These are phyloP conservation scores for Darevskia mixta DNA, from an alignment of 2,797 vertebrate species.

Conservation along the genomic window DNA sequence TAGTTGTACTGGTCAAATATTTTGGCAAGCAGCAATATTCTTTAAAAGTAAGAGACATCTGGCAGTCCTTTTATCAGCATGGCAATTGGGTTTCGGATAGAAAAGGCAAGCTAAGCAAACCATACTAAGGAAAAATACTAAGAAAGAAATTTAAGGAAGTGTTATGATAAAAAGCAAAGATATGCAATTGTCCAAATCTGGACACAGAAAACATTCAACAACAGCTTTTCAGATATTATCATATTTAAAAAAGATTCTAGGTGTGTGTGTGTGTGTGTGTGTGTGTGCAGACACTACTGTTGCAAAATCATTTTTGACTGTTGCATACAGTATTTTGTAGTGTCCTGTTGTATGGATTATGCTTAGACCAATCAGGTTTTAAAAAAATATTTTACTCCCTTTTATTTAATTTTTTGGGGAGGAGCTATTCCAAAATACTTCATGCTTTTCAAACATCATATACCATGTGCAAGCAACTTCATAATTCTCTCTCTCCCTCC, in stretches of 20 bases:
- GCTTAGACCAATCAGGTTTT: slow-evolving; percentile 10
- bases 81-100: not conserved
- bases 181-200: slow-evolving; percentile 57
- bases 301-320: slow-evolving; percentile 20
- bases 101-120: not conserved
- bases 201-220: slow-evolving; percentile 59
- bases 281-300: slow-evolving; percentile 3
- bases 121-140: slow-evolving; percentile 14
- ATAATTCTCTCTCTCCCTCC: not conserved
- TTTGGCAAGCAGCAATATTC: not conserved
- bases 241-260: slow-evolving; percentile 27
- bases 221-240: slow-evolving; percentile 68
- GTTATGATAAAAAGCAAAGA: slow-evolving; percentile 48
- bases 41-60: slow-evolving; percentile 4
- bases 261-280: too few species aligned
- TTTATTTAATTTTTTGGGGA: not conserved
- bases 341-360: slow-evolving; percentile 22
- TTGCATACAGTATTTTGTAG: not conserved
- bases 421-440: not conserved
- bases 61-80: slow-evolving; percentile 16
- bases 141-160: slow-evolving; percentile 24
- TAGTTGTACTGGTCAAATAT: slow-evolving; percentile 1
- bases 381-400: not conserved
- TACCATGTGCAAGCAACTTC: not conserved
- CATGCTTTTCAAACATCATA: not conserved